Conservation (phyloP, 2,888 invertebrate species). For the Shargacucullia verbasci region DNA sequence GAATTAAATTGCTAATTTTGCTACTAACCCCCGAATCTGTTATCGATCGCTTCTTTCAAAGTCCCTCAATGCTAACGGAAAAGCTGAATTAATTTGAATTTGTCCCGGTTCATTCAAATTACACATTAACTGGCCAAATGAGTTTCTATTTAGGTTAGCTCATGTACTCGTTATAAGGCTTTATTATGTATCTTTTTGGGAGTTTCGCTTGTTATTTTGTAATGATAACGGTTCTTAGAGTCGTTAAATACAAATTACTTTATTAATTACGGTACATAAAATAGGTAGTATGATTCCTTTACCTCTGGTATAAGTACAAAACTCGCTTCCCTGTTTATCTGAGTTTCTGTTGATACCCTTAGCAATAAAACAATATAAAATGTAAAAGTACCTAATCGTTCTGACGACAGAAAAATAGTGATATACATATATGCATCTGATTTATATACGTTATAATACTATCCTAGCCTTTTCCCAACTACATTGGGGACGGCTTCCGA, state of each 20-base stretch:
- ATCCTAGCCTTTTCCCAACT: too few relatives aligned
- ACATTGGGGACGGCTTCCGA: too few relatives aligned
- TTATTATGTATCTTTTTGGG: slow-evolving; percentile 30
- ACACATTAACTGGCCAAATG: slow-evolving; percentile 57
- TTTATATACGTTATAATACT: too few relatives aligned
- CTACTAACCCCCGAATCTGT: slow-evolving; percentile 74
- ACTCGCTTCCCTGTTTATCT: too few relatives aligned
- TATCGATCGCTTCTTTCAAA: slow-evolving; percentile 72
- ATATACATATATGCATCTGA: too few relatives aligned
- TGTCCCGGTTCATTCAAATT: slow-evolving; percentile 60
- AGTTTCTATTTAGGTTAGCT: slow-evolving; percentile 52
- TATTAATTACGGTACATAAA: background rate
- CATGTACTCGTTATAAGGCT: slow-evolving; percentile 34
- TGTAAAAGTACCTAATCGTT: too few relatives aligned
- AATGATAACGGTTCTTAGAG: slow-evolving; percentile 18
- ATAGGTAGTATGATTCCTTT: background rate
- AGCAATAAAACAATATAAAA: too few relatives aligned
- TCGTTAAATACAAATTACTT: slow-evolving; percentile 14
- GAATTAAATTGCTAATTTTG: slow-evolving; percentile 83
- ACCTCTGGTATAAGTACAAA: too few relatives aligned
- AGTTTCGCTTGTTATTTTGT: slow-evolving; percentile 18
- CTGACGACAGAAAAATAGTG: too few relatives aligned
- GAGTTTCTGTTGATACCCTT: too few relatives aligned
- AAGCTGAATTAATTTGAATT: slow-evolving; percentile 71
- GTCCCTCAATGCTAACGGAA: slow-evolving; percentile 59